phyloP scores from a whole-genome alignment of 2,888 invertebrate genomes.

The Lasius fuliginosus region DNA sequence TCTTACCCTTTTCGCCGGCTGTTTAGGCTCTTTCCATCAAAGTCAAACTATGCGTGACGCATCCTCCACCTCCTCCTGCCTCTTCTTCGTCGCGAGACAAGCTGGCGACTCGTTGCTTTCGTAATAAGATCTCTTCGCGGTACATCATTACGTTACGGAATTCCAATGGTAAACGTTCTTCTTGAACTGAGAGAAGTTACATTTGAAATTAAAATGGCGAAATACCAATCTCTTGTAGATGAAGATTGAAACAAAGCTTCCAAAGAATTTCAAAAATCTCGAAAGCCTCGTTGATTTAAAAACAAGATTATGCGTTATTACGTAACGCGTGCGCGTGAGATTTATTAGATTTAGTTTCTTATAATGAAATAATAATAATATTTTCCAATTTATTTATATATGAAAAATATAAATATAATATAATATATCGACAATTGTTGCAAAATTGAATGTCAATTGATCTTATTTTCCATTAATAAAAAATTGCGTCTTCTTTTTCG shows the following conservation, averaged over 20 bases:
- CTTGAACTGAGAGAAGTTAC: slow-evolving; percentile 15
- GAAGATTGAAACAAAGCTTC: not conserved
- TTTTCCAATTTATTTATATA: not conserved
- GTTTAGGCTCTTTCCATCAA: slow-evolving; percentile 70
- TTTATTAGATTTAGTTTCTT: not conserved
- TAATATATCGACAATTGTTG: not conserved
- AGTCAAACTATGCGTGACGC: slow-evolving; percentile 76
- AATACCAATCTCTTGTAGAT: not conserved
- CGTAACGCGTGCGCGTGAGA: not conserved
- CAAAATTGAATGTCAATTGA: not conserved
- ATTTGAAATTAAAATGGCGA: slow-evolving; percentile 1
- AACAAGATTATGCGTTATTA: not conserved
- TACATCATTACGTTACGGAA: slow-evolving; percentile 37
- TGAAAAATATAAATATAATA: too few species aligned
- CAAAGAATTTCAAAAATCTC: slow-evolving; percentile 1
- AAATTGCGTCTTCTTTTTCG: not conserved
- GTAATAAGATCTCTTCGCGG: slow-evolving; percentile 63
- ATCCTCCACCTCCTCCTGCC: slow-evolving; percentile 62
- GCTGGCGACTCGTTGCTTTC: slow-evolving; percentile 77
- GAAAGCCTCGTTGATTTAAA: not conserved
- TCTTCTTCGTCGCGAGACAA: slow-evolving; percentile 77
- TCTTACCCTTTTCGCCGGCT: slow-evolving; percentile 47
- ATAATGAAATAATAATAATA: not conserved
- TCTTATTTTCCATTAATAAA: not conserved
- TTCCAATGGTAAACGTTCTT: slow-evolving; percentile 35